A percentile compares a stretch with the other conserved stretches of the same genome.
Evolutionary conservation across 1,140 invertebrate species (phyloP).

Genomic region (Orussus abietinus): DNA sequence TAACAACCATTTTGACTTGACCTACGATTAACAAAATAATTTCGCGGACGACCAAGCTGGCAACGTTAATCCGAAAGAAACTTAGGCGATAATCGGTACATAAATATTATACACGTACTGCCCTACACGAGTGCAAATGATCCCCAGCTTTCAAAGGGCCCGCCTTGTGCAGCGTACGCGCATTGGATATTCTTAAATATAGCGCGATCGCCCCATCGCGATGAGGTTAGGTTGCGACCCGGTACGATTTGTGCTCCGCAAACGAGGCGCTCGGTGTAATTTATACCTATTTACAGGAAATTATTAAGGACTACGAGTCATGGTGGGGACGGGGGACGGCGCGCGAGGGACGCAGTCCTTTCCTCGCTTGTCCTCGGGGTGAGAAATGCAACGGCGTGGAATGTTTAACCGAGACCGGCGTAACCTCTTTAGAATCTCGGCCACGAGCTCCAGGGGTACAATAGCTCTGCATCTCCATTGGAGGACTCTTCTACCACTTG

Average conservation of each 20-base stretch:
- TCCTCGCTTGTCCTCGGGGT: too few relatives aligned
- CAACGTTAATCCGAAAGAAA: slow-evolving; percentile 17
- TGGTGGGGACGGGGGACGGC: too few relatives aligned
- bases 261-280: slow-evolving; percentile 17
- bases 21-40: slow-evolving; percentile 15
- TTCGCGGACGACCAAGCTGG: slow-evolving; percentile 15
- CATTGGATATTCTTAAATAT: slow-evolving; percentile 12
- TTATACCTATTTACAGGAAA: slow-evolving; percentile 11
- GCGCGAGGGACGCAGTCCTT: too few relatives aligned
- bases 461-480: background rate
- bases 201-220: slow-evolving; percentile 15
- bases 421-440: slow-evolving; percentile 14
- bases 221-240: background rate
- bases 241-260: slow-evolving; percentile 19
- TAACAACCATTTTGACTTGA: slow-evolving; percentile 11
- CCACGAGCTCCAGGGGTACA: slow-evolving; percentile 2
- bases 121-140: too few relatives aligned
- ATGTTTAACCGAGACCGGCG: too few relatives aligned
- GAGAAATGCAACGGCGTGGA: too few relatives aligned
- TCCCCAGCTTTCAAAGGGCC: too few relatives aligned
- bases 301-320: too few relatives aligned
- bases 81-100: slow-evolving; percentile 36
- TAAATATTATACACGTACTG: slow-evolving; percentile 35
- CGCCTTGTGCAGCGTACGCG: too few relatives aligned
- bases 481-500: background rate